phyloP scores from a whole-genome alignment of 2,113 vertebrate species.

The Thinocorus orbignyianus region DNA sequence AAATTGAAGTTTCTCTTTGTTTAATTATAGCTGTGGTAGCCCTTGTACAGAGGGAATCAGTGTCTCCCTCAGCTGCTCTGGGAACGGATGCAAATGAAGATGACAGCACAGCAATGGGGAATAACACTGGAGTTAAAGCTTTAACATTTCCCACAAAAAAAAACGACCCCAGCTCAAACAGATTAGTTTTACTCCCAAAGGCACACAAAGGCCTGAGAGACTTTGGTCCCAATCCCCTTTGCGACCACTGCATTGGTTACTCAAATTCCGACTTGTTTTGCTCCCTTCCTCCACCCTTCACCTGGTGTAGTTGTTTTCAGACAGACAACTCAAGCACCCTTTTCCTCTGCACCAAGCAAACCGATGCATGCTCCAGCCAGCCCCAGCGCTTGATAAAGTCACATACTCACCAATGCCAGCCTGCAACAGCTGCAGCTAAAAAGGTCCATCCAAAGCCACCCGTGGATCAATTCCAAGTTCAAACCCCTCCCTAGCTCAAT shows the following conservation, averaged over 20 bases:
- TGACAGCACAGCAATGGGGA: fast-evolving
- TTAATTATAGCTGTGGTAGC: not conserved
- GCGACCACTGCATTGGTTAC: fast-evolving
- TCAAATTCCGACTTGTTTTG: not conserved
- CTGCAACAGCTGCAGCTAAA: not conserved
- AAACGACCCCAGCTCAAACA: fast-evolving
- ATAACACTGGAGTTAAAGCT: not conserved
- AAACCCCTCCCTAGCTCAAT: not conserved
- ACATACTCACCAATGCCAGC: fast-evolving
- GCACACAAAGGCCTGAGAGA: not conserved
- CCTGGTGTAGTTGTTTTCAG: not conserved
- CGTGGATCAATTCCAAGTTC: fast-evolving
- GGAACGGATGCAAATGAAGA: not conserved
- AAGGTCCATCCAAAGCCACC: not conserved
- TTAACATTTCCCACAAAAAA: not conserved
- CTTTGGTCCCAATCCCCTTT: not conserved
- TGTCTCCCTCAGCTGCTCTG: not conserved
- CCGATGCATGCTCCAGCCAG: not conserved
- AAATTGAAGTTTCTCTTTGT: conserved; percentile 39
- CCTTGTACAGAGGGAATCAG: not conserved
- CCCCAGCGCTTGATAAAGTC: fast-evolving
- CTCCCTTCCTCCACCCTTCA: not conserved
- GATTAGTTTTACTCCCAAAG: not conserved
- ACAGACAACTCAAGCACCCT: not conserved
- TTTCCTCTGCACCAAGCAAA: fast-evolving